Evolutionary conservation across 2,797 vertebrate species (phyloP).

Genomic region (Bradypodion ventrale): DNA sequence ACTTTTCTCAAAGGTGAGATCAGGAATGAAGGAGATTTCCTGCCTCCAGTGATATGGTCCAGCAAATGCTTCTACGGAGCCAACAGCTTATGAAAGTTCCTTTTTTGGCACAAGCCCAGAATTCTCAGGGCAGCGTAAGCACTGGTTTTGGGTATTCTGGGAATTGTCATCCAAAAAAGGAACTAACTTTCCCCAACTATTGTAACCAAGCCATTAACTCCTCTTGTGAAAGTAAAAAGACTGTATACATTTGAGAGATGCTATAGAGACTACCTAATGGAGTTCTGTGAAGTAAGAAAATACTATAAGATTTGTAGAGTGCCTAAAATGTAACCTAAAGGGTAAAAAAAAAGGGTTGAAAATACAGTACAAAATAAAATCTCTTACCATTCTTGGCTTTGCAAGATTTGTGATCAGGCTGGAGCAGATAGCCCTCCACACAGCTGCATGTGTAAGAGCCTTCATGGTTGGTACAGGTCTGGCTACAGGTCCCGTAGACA

Average conservation of each 20-base stretch:
- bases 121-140: too few relatives aligned
- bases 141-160: too few relatives aligned
- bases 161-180: too few relatives aligned
- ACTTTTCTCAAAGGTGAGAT: neutral
- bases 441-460: conserved; percentile 93
- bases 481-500: conserved; percentile 92
- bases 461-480: conserved; percentile 88
- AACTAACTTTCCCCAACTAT: too few relatives aligned
- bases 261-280: neutral
- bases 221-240: neutral
- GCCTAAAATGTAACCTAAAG: neutral
- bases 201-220: neutral
- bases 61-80: neutral
- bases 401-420: conserved; percentile 96
- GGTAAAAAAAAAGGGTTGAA: neutral
- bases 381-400: conserved; percentile 95
- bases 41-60: neutral
- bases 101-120: too few relatives aligned
- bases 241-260: neutral
- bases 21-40: too few relatives aligned
- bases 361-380: neutral
- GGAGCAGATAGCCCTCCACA: conserved; percentile 93
- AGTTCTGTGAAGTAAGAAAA: neutral
- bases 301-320: neutral
- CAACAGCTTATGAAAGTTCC: too few relatives aligned